Percentiles rank a stretch among this genome's conserved stretches.
Conservation (phyloP, 2,888 invertebrate species). For the Meliscaeva auricollis region DNA sequence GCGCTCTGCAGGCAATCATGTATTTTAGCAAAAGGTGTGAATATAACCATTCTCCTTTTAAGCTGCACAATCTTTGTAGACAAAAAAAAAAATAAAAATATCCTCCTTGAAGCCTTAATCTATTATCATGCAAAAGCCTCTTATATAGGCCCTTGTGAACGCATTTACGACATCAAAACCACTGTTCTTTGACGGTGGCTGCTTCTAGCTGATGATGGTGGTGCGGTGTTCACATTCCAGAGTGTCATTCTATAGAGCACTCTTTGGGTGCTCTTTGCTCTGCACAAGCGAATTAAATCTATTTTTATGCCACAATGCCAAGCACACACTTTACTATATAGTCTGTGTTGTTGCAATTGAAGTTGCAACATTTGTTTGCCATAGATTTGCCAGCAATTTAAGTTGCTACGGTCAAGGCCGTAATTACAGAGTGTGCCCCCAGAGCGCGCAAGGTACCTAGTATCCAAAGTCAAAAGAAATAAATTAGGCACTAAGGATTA, state of each 20-base stretch:
- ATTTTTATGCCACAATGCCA: conserved; percentile 49
- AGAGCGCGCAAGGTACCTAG: not conserved
- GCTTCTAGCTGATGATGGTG: no score
- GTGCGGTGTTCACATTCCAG: conserved; percentile 37
- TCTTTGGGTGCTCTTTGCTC: not conserved
- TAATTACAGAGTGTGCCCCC: conserved; percentile 54
- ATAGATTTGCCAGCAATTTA: conserved; percentile 54
- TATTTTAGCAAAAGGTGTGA: conserved; percentile 56
- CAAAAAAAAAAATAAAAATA: not conserved
- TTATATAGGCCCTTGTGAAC: conserved; percentile 57
- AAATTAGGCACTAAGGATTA: conserved; percentile 59
- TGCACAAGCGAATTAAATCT: conserved; percentile 63
- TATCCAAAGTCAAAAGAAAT: conserved; percentile 27
- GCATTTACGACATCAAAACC: conserved; percentile 63
- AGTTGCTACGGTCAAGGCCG: conserved; percentile 40
- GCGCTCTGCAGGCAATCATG: not conserved
- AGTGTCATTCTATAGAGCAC: conserved; percentile 36
- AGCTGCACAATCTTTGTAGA: conserved; percentile 48
- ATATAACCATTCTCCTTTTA: conserved; percentile 62
- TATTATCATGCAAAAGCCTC: conserved; percentile 66
- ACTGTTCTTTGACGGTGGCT: not conserved
- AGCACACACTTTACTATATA: no score
- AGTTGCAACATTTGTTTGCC: conserved; percentile 68
- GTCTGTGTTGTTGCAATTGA: conserved; percentile 3
- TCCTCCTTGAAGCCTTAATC: conserved; percentile 43